A percentile compares a stretch with the other conserved stretches of the same genome.
These are phyloP conservation scores for Odocoileus virginianus DNA, from an alignment of 2,113 vertebrate genomes.

Conservation along the genomic window DNA sequence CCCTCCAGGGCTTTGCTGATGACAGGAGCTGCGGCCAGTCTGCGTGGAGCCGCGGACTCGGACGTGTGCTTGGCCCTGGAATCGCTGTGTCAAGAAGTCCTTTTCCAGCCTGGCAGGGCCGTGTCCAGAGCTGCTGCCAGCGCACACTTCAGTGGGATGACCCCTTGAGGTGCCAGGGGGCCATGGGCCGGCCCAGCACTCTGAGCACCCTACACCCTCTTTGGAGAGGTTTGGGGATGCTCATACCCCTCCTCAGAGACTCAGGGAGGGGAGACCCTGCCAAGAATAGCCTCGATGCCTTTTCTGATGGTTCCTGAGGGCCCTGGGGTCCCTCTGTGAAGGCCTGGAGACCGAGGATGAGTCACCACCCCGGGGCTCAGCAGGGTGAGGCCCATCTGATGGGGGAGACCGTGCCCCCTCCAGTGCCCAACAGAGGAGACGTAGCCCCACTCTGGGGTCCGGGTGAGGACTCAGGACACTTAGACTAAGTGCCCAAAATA, in stretches of 20 bases:
- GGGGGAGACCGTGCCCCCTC: not conserved
- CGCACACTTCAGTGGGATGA: rapidly evolving
- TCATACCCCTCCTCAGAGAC: not conserved
- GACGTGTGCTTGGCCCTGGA: not conserved
- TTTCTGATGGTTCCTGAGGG: not conserved
- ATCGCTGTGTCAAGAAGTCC: not conserved
- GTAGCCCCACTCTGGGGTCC: not conserved
- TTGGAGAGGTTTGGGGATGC: too few relatives aligned
- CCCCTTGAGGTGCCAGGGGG: too few relatives aligned
- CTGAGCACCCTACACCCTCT: not conserved
- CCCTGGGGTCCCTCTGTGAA: not conserved
- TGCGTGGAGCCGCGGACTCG: not conserved
- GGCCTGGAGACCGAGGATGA: not conserved
- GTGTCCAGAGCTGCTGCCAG: rapidly evolving
- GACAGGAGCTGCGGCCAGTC: not conserved
- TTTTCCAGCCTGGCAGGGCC: not conserved
- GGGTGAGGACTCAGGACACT: too few relatives aligned
- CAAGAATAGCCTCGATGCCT: not conserved
- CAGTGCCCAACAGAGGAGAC: not conserved
- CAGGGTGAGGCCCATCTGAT: not conserved
- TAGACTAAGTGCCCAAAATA: not conserved
- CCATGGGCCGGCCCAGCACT: not conserved
- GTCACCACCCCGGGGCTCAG: not conserved
- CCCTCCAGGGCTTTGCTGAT: not conserved
- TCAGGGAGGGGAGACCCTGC: too few relatives aligned